Evolutionary conservation across 2,797 vertebrate species (phyloP), one percentile per base, ranked within the genome.

Genomic region (Chloroceryle inda): DNA sequence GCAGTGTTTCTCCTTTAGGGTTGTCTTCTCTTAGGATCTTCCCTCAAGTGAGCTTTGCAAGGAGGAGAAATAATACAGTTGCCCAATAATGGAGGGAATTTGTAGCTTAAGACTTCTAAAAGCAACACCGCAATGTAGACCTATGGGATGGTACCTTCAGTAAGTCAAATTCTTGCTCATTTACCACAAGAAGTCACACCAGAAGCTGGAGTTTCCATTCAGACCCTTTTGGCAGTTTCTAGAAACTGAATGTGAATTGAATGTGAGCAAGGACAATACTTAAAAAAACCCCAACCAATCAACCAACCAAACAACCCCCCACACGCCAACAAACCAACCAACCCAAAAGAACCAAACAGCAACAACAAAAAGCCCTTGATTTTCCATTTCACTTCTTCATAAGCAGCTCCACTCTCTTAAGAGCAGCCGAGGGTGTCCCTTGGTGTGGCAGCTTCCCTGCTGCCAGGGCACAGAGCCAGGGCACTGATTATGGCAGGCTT

Each of bases 401-500:
- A 18, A 78, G 31, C 44, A 88, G 37, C 18, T 82, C 58, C 0
- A 0, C 42, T 88, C 75, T 45, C 58, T 33, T 20, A 42, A 20
- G 31, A 69, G 4, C 17, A 18, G 26, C 33, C 0, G 0, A 33
- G 31, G 9, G 17, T 24, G 50, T 17, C 50, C 11, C 8, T 78
- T 45, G 24, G 2, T 0, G 6, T 6, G 24, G 55, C 7, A 3
- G 1, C 22, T 19, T 13, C 40, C 19, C 13, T 12, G 2, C 15
- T 15, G 61, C 75, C 74, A 35, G 71, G 50, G 72, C 72, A 40
- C 1, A 24, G 29, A 75, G 71, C 69, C 67, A 61, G 4, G 26
- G 50, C 56, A 50, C 26, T 0, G 0, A 9, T 56, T 10, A 31
- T 2, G 16, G n/a, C 2, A 49, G 7, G 21, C 17, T 75, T 49